Evolutionary conservation across 1,140 invertebrate genomes (phyloP).

Genomic region (Drosophila pseudoobscura): DNA sequence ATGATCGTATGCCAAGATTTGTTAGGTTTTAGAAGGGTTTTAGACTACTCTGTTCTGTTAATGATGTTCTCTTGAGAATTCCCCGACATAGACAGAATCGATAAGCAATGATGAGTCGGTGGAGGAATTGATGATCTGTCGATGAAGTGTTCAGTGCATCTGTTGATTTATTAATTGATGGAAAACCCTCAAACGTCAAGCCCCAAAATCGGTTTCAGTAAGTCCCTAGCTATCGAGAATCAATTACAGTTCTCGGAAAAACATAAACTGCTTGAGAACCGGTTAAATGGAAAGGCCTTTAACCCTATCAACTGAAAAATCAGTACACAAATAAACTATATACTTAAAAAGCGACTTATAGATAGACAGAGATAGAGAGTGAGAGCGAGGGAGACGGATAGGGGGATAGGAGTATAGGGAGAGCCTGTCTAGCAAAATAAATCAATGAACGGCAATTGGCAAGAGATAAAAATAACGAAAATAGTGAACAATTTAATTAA

Average conservation of each 20-base stretch:
- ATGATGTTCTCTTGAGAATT: too few species aligned
- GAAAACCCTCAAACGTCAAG: not conserved
- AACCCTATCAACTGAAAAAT: slow-evolving; percentile 36
- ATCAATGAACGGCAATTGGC: slow-evolving; percentile 67
- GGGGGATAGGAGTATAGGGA: not conserved
- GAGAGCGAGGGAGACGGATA: slow-evolving; percentile 4
- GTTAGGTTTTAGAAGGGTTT: too few species aligned
- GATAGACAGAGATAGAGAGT: slow-evolving; percentile 1
- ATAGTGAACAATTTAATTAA: slow-evolving; percentile 70
- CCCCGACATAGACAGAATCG: too few species aligned
- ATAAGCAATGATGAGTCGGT: too few species aligned
- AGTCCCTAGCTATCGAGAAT: not conserved
- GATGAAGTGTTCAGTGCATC: slow-evolving; percentile 24
- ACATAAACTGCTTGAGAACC: slow-evolving; percentile 15
- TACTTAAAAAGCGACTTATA: not conserved
- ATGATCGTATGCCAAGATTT: too few species aligned
- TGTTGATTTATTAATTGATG: slow-evolving; percentile 29
- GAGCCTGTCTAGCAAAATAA: slow-evolving; percentile 26
- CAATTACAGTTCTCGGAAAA: not conserved
- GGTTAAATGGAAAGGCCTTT: slow-evolving; percentile 34
- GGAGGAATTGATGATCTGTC: slow-evolving; percentile 5
- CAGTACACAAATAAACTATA: slow-evolving; percentile 4
- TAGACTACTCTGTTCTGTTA: too few species aligned
- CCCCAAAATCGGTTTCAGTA: slow-evolving; percentile 21
- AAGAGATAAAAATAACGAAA: slow-evolving; percentile 69